These are phyloP conservation scores for Zele albiditarsus DNA, from an alignment of 2,888 invertebrate genomes.

Conservation along the genomic window DNA sequence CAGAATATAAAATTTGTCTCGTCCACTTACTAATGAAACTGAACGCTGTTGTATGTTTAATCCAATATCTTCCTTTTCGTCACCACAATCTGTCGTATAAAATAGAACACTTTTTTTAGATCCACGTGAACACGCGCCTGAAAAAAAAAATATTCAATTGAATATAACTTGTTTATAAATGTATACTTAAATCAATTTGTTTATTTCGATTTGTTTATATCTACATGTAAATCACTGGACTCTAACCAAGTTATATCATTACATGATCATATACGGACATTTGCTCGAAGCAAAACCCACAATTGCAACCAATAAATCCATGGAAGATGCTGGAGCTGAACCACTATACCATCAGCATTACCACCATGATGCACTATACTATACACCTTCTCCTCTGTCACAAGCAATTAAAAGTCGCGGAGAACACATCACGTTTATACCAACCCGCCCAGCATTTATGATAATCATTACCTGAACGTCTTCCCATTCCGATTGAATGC, in stretches of 20 bases:
- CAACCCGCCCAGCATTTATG: slow-evolving; percentile 47
- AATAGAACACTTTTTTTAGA: slow-evolving; percentile 68
- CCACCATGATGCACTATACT: neutral
- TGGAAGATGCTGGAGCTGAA: neutral
- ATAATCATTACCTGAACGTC: slow-evolving; percentile 66
- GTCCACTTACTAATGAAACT: slow-evolving; percentile 64
- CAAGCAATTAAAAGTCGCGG: slow-evolving; percentile 53
- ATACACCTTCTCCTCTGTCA: slow-evolving; percentile 51
- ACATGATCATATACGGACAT: neutral
- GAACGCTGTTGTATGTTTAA: slow-evolving; percentile 67
- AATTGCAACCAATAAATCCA: slow-evolving; percentile 60
- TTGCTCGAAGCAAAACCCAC: slow-evolving; percentile 46
- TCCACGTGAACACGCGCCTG: slow-evolving; percentile 61
- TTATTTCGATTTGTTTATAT: neutral
- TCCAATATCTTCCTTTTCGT: slow-evolving; percentile 65
- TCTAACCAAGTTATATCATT: neutral
- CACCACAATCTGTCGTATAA: slow-evolving; percentile 69
- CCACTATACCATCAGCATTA: neutral
- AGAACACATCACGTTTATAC: neutral
- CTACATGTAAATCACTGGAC: neutral
- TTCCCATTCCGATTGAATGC: slow-evolving; percentile 69
- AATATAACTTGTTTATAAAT: neutral
- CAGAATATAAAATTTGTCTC: too few species aligned
- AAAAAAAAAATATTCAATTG: slow-evolving; percentile 20
- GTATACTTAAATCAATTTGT: neutral